A percentile compares a stretch with the other conserved stretches of the same genome.
phyloP scores from a whole-genome alignment of 2,888 invertebrate genomes.

The Hermodice carunculata region DNA sequence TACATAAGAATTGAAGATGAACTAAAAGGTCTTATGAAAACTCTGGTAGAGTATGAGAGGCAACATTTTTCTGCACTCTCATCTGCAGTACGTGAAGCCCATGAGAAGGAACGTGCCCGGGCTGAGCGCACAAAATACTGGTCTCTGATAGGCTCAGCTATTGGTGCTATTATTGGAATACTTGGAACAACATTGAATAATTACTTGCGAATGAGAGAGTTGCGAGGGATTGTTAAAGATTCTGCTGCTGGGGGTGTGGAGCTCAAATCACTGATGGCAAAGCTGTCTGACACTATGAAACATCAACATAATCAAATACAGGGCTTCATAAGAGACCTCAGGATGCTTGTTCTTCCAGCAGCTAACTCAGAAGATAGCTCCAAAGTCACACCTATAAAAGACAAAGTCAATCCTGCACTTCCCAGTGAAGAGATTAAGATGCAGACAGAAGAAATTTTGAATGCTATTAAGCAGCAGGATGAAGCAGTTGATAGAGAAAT shows the following conservation, averaged over 20 bases:
- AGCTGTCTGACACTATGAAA: slow-evolving; percentile 33
- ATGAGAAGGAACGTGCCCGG: slow-evolving; percentile 85
- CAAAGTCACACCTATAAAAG: not conserved
- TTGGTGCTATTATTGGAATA: slow-evolving; percentile 77
- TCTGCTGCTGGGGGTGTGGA: slow-evolving; percentile 41
- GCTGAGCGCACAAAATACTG: slow-evolving; percentile 88
- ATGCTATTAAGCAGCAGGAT: slow-evolving; percentile 50
- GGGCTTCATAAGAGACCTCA: slow-evolving; percentile 39
- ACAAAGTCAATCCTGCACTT: not conserved
- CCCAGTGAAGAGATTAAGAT: slow-evolving; percentile 16
- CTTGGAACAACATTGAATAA: slow-evolving; percentile 79
- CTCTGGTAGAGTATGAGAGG: slow-evolving; percentile 81
- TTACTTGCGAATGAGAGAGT: slow-evolving; percentile 77
- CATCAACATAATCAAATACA: slow-evolving; percentile 41
- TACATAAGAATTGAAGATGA: slow-evolving; percentile 67
- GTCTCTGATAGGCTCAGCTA: slow-evolving; percentile 81
- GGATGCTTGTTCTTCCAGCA: not conserved
- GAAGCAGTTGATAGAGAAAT: slow-evolving; percentile 51
- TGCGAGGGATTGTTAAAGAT: slow-evolving; percentile 74
- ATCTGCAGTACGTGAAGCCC: slow-evolving; percentile 82
- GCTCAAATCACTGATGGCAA: slow-evolving; percentile 27
- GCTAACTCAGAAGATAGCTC: not conserved
- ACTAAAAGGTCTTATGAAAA: slow-evolving; percentile 75
- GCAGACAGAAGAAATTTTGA: slow-evolving; percentile 32
- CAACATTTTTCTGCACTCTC: slow-evolving; percentile 79